Evolutionary conservation across 2,113 vertebrate species (phyloP).

Genomic region (Odocoileus virginianus): DNA sequence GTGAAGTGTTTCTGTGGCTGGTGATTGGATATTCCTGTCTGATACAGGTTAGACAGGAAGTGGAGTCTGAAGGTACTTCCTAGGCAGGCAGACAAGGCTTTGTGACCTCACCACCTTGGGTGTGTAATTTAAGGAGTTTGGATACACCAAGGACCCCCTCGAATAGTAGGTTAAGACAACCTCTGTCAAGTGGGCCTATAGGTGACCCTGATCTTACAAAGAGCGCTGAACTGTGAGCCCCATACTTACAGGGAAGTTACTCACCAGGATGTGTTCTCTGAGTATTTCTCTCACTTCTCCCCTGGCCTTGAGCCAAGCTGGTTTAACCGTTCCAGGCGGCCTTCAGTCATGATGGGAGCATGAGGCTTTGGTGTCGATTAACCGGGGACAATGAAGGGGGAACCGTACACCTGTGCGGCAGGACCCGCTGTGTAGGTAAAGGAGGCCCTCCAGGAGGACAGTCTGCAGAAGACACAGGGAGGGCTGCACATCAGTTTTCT

Average conservation of each 20-base stretch:
- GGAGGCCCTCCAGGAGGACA: not conserved
- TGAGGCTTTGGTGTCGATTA: not conserved
- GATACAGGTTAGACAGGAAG: not conserved
- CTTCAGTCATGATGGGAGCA: not conserved
- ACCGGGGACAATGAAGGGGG: fast-evolving
- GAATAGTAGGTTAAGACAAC: not conserved
- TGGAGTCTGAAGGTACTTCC: not conserved
- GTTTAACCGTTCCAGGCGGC: not conserved
- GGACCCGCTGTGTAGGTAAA: not conserved
- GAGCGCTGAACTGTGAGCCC: not conserved
- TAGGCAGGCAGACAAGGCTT: not conserved
- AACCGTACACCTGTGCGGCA: not conserved
- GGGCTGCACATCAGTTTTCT: not conserved
- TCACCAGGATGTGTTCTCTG: not conserved
- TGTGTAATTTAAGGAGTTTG: not conserved
- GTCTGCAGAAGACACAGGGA: not conserved
- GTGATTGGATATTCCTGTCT: not conserved
- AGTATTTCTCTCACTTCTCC: not conserved
- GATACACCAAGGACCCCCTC: not conserved
- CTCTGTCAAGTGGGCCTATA: not conserved
- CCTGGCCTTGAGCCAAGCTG: not conserved
- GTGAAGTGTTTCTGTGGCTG: not conserved
- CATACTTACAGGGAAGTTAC: not conserved
- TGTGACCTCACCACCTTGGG: not conserved
- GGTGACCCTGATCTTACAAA: not conserved